These are phyloP conservation scores for Coelopa pilipes DNA, from an alignment of 2,888 invertebrate genomes.

Conservation along the genomic window DNA sequence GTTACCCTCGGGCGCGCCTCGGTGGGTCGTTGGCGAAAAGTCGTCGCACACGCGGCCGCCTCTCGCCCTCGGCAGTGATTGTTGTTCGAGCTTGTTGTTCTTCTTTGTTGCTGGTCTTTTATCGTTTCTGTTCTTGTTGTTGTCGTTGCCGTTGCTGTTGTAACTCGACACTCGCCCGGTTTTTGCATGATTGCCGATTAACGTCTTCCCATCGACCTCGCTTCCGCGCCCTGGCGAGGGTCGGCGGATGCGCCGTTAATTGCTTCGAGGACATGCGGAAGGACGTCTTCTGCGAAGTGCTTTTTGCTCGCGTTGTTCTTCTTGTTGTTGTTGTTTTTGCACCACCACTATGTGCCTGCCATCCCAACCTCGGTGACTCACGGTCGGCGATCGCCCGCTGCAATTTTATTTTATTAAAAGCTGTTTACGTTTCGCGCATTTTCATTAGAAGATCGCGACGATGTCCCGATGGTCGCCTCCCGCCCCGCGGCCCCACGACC, in stretches of 20 bases:
- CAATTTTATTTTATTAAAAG: no score
- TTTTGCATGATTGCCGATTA: no score
- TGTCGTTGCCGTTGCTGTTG: not conserved
- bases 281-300: no score
- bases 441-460: not conserved
- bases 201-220: no score
- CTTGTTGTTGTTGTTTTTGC: not conserved
- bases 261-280: no score
- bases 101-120: no score
- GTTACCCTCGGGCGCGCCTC: not conserved
- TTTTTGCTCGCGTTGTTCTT: not conserved
- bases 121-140: no score
- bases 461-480: not conserved
- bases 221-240: no score
- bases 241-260: no score
- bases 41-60: not conserved
- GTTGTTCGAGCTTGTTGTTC: no score
- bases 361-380: not conserved
- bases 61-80: not conserved
- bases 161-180: not conserved
- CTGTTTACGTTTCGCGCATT: not conserved
- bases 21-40: constrained; percentile 7
- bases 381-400: no score
- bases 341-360: not conserved
- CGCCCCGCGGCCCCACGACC: no score